phyloP scores from a whole-genome alignment of 2,797 vertebrate species.

The Xerus rutilus region DNA sequence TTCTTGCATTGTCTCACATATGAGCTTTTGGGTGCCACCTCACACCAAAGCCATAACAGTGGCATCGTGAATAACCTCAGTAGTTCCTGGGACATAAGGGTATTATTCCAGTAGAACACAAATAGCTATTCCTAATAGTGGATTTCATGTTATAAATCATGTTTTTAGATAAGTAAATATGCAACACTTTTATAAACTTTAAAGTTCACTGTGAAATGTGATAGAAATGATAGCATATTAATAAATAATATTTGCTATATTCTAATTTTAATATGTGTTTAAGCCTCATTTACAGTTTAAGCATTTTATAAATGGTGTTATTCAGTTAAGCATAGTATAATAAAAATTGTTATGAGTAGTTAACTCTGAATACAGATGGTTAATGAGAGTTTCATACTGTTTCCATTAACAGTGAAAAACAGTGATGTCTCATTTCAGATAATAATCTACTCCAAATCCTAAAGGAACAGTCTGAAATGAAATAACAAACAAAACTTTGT shows the following conservation, averaged over 20 bases:
- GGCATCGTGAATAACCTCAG: background rate
- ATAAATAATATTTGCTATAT: background rate
- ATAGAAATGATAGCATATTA: background rate
- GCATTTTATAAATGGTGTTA: background rate
- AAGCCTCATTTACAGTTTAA: slow-evolving; percentile 1
- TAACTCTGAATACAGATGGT: background rate
- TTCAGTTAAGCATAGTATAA: slow-evolving; percentile 20
- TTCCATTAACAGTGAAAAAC: slow-evolving; percentile 34
- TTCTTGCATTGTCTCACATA: no score
- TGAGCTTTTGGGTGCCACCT: no score
- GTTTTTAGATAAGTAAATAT: slow-evolving; percentile 17
- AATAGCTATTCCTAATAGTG: background rate
- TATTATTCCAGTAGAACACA: background rate
- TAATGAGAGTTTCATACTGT: background rate
- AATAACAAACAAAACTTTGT: background rate
- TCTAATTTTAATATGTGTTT: background rate
- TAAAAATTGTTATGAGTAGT: background rate
- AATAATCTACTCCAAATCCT: background rate
- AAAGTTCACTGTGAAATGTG: slow-evolving; percentile 19
- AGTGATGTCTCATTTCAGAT: slow-evolving; percentile 38
- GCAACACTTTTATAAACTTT: slow-evolving; percentile 13
- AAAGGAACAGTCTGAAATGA: no score
- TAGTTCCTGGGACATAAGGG: background rate
- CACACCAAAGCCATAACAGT: background rate
- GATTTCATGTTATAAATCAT: background rate